These are phyloP conservation scores for Epirrhoe alternata DNA, from an alignment of 2,888 invertebrate genomes.

Conservation along the genomic window DNA sequence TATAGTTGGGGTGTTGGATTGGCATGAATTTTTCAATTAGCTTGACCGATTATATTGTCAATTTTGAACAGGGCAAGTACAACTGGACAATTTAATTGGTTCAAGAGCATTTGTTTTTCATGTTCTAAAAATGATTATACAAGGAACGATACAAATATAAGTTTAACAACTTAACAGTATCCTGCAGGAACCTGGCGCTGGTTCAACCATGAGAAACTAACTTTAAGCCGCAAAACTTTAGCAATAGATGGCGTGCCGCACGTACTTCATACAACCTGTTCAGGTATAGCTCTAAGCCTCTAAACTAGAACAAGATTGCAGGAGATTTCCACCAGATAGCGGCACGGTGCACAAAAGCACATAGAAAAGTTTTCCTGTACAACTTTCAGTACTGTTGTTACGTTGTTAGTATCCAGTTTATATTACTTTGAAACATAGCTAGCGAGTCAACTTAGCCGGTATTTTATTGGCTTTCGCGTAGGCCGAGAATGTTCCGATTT, in stretches of 20 bases:
- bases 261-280: not conserved
- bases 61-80: too few relatives aligned
- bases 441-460: slow-evolving; percentile 3
- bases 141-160: too few relatives aligned
- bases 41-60: too few relatives aligned
- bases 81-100: too few relatives aligned
- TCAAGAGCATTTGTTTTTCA: too few relatives aligned
- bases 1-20: too few relatives aligned
- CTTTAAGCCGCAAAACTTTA: too few relatives aligned
- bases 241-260: slow-evolving; percentile 5
- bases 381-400: slow-evolving; percentile 3
- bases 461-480: slow-evolving; percentile 17
- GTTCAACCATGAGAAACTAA: too few relatives aligned
- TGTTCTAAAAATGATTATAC: too few relatives aligned
- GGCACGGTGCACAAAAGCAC: slow-evolving; percentile 7
- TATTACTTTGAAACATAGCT: slow-evolving; percentile 14
- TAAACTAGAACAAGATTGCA: slow-evolving; percentile 2
- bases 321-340: slow-evolving; percentile 25
- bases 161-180: too few relatives aligned
- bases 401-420: slow-evolving; percentile 4
- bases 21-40: too few relatives aligned
- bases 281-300: not conserved
- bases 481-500: not conserved
- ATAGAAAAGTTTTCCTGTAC: slow-evolving; percentile 16
- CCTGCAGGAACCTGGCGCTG: too few relatives aligned